Evolutionary conservation across 2,113 vertebrate species (phyloP).

Genomic region (Origma solitaria): DNA sequence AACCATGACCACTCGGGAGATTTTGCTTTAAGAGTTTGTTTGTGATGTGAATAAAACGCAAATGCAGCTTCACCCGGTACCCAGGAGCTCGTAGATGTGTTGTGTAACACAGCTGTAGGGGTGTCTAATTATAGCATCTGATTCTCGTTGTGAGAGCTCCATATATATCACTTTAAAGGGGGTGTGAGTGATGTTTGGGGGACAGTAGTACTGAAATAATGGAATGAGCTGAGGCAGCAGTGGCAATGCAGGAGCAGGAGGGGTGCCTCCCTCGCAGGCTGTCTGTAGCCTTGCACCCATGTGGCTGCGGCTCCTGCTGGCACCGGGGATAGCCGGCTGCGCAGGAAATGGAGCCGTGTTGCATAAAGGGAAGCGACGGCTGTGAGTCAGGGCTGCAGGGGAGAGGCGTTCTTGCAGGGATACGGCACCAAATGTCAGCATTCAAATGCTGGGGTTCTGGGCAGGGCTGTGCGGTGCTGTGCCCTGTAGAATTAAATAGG

Average conservation of each 20-base stretch:
- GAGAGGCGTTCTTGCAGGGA: background rate
- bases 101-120: background rate
- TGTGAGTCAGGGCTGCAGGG: background rate
- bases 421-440: background rate
- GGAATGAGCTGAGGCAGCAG: background rate
- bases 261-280: background rate
- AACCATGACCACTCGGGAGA: background rate
- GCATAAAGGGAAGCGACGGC: background rate
- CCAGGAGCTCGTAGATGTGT: background rate
- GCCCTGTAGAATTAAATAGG: background rate
- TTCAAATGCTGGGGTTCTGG: background rate
- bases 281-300: background rate
- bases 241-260: fast-evolving
- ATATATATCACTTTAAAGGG: background rate
- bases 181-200: background rate
- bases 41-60: background rate
- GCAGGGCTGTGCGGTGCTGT: background rate
- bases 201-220: background rate
- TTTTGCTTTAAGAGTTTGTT: background rate
- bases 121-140: background rate
- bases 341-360: background rate
- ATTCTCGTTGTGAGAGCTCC: background rate
- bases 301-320: background rate
- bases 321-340: fast-evolving
- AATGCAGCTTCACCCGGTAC: background rate